Evolutionary conservation across 1,140 invertebrate species (phyloP).

Genomic region (Pantala flavescens): DNA sequence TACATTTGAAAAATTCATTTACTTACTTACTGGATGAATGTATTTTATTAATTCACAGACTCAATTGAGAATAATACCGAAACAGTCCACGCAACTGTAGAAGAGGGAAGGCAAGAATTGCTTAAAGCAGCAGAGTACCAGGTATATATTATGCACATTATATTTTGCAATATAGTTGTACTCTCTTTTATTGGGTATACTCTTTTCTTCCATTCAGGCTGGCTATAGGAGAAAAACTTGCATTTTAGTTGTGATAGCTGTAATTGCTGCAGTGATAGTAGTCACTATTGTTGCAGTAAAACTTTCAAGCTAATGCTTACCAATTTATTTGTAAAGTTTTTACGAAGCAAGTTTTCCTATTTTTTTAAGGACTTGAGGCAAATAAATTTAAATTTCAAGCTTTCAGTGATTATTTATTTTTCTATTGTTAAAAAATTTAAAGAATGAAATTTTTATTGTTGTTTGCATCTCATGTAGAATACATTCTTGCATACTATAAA

Average conservation of each 20-base stretch:
- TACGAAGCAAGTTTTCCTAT: too few species aligned
- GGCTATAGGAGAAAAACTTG: conserved; percentile 55
- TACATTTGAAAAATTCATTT: too few species aligned
- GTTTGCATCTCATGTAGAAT: too few species aligned
- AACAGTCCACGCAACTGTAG: conserved; percentile 60
- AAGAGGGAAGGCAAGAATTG: conserved; percentile 63
- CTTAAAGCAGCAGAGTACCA: conserved; percentile 68
- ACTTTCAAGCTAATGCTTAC: conserved; percentile 24
- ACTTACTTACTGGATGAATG: too few species aligned
- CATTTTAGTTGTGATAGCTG: conserved; percentile 50
- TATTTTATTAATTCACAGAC: conserved; percentile 46
- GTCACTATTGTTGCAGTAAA: conserved; percentile 49
- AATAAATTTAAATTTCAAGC: too few species aligned
- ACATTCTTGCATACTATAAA: too few species aligned
- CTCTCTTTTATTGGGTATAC: conserved; percentile 22
- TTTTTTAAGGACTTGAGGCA: too few species aligned
- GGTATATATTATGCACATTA: background rate
- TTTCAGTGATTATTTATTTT: too few species aligned
- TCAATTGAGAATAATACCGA: conserved; percentile 83
- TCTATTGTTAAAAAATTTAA: too few species aligned
- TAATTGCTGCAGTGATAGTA: conserved; percentile 52
- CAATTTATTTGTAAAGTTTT: too few species aligned
- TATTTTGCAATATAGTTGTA: conserved; percentile 31
- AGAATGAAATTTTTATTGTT: too few species aligned
- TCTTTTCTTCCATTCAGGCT: conserved; percentile 1